These are phyloP conservation scores for Thaleichthys pacificus DNA, from an alignment of 2,797 vertebrate species.

Conservation along the genomic window DNA sequence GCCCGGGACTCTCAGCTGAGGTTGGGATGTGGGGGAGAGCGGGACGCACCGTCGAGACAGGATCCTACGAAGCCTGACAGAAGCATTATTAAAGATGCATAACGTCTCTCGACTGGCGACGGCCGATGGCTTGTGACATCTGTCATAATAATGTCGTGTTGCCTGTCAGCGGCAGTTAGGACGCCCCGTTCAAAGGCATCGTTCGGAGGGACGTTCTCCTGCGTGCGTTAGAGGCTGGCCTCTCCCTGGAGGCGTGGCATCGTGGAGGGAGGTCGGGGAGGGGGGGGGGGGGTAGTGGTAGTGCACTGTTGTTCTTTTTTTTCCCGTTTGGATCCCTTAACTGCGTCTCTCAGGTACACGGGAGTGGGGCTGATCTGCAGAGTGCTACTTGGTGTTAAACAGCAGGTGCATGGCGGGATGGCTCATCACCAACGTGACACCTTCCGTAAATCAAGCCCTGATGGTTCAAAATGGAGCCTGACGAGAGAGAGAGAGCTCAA, in stretches of 20 bases:
- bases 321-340: no score
- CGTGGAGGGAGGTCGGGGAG: background rate
- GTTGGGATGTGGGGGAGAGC: no score
- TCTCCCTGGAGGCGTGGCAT: slow-evolving; percentile 23
- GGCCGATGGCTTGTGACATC: slow-evolving; percentile 70
- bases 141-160: slow-evolving; percentile 62
- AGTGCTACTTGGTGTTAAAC: slow-evolving; percentile 18
- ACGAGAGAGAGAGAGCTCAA: slow-evolving; percentile 29
- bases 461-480: slow-evolving; percentile 34
- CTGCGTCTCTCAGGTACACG: no score
- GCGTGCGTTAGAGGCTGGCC: slow-evolving; percentile 53
- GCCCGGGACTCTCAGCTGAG: no score
- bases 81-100: slow-evolving; percentile 73
- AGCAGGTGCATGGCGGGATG: slow-evolving; percentile 21
- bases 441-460: slow-evolving; percentile 40
- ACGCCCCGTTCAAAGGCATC: slow-evolving; percentile 53
- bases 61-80: slow-evolving; percentile 52
- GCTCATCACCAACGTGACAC: slow-evolving; percentile 36
- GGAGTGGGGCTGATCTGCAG: slow-evolving; percentile 7
- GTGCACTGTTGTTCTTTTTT: no score
- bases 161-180: slow-evolving; percentile 64
- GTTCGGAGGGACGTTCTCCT: slow-evolving; percentile 56
- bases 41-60: slow-evolving; percentile 18
- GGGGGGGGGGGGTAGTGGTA: no score
- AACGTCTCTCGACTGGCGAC: slow-evolving; percentile 60